phyloP scores from a whole-genome alignment of 2,797 vertebrate genomes.

The Heteromormyrus szaboi region DNA sequence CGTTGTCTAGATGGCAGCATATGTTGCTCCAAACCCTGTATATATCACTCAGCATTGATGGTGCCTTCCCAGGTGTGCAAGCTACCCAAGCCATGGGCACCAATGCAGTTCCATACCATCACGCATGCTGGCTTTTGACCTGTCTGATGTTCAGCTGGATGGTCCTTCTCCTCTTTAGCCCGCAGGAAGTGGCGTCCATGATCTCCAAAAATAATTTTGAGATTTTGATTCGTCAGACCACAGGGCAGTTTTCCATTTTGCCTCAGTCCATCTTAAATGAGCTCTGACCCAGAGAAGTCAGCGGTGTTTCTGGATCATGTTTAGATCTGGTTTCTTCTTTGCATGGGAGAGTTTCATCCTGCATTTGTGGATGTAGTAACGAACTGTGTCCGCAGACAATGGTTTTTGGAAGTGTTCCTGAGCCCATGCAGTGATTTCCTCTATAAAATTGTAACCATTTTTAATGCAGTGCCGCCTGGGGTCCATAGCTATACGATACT shows the following conservation, averaged over 20 bases:
- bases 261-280: background rate
- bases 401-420: background rate
- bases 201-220: no score
- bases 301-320: conserved; percentile 21
- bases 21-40: background rate
- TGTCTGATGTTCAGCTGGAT: background rate
- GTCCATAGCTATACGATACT: background rate
- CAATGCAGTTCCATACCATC: background rate
- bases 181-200: background rate
- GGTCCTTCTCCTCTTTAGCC: background rate
- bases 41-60: background rate
- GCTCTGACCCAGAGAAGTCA: background rate
- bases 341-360: background rate
- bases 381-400: background rate
- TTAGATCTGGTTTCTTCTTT: background rate
- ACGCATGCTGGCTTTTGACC: background rate
- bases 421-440: background rate
- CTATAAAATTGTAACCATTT: background rate
- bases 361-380: background rate
- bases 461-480: background rate
- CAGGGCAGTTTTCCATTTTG: no score
- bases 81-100: background rate
- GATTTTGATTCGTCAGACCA: no score
- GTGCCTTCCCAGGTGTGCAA: background rate
- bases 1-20: background rate